Conservation (phyloP, 1,140 invertebrate genomes). For the Leptopilina boulardi region DNA sequence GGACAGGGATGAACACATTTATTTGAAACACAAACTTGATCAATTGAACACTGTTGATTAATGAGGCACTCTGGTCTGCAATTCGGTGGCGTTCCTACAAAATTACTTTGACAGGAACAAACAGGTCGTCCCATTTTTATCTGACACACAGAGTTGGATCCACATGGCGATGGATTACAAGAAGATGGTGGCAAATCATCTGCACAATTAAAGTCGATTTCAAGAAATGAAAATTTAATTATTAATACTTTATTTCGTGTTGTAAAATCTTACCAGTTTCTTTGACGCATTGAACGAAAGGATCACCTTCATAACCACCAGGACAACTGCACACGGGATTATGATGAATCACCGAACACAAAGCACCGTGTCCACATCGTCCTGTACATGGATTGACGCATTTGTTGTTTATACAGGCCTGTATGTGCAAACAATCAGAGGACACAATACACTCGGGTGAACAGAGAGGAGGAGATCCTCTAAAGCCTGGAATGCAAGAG, state of each 20-base stretch:
- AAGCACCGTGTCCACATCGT: conserved; percentile 84
- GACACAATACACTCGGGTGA: conserved; percentile 88
- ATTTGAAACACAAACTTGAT: conserved; percentile 87
- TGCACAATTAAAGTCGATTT: conserved; percentile 45
- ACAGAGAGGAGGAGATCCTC: conserved; percentile 86
- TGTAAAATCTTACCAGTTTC: conserved; percentile 62
- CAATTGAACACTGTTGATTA: conserved; percentile 84
- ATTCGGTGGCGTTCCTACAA: conserved; percentile 83
- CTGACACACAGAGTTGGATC: conserved; percentile 90
- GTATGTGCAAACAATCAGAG: conserved; percentile 85
- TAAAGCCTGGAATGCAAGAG: conserved; percentile 86
- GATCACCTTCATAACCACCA: conserved; percentile 85
- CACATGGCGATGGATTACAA: conserved; percentile 88
- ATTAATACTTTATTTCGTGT: background rate
- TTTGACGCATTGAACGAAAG: conserved; percentile 83
- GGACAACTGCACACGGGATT: conserved; percentile 89
- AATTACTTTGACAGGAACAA: conserved; percentile 86
- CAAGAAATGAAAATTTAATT: background rate
- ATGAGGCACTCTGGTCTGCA: conserved; percentile 86
- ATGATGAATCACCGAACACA: conserved; percentile 87
- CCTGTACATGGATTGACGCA: conserved; percentile 87
- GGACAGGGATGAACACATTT: conserved; percentile 88
- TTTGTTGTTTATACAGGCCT: conserved; percentile 86
- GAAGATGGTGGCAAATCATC: conserved; percentile 75
- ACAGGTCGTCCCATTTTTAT: conserved; percentile 86